These are phyloP conservation scores for Notolepis coatsorum DNA, from an alignment of 2,797 vertebrate genomes.

Conservation along the genomic window DNA sequence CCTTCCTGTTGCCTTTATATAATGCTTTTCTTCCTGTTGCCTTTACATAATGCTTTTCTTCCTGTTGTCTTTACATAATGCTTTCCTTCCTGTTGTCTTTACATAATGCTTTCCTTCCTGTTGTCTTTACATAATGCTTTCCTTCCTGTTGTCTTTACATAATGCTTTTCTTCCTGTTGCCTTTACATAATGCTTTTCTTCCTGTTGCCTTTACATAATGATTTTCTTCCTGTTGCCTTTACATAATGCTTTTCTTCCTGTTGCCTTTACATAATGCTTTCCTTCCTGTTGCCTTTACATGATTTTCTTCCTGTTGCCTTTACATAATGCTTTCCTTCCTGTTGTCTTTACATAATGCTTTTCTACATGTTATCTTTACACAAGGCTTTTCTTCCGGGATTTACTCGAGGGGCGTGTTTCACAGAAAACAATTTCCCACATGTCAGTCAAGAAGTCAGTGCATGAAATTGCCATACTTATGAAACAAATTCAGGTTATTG, in stretches of 20 bases:
- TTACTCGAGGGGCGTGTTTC: constrained; percentile 18
- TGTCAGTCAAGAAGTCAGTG: constrained; percentile 49
- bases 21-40: constrained; percentile 3
- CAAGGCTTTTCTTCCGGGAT: not conserved
- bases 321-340: constrained; percentile 10
- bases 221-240: constrained; percentile 6
- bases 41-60: constrained; percentile 8
- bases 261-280: constrained; percentile 2
- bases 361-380: constrained; percentile 2
- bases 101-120: constrained; percentile 6
- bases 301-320: constrained; percentile 1
- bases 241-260: constrained; percentile 6
- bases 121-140: constrained; percentile 2
- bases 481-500: constrained; percentile 32
- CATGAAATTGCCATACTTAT: constrained; percentile 52
- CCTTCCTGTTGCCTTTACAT: constrained; percentile 8
- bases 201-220: constrained; percentile 2
- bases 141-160: constrained; percentile 9
- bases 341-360: constrained; percentile 2
- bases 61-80: constrained; percentile 4
- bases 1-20: constrained; percentile 9
- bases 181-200: constrained; percentile 3
- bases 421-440: constrained; percentile 52
- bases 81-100: constrained; percentile 5
- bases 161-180: constrained; percentile 3